Base-by-base conservation (phyloP, 2,797 vertebrate genomes). In the Acropternis orthonyx region DNA sequence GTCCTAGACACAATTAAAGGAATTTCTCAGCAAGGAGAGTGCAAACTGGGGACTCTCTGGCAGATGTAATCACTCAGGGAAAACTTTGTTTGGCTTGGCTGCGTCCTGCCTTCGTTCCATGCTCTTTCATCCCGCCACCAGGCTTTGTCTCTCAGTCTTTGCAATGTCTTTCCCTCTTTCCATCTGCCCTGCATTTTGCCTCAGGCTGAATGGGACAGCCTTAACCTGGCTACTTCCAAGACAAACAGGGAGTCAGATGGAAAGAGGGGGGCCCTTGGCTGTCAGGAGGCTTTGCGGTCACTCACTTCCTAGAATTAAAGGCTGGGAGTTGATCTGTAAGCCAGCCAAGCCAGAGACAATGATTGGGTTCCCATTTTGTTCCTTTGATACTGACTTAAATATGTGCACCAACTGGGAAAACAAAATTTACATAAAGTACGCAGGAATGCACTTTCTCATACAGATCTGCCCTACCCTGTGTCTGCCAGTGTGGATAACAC, bases 61-160 rank as follows among this genome's bases (percentile, higher is more conserved):
- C 96, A 97, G 96, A 95, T 97, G 96, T 79, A 80, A 89, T 96
- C 91, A 75, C 91, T 97, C 95, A 96, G 92, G 95, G 77, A 79
- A 88, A 82, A 76, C 88, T 89, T 86, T 93, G 91, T 96, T 95
- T 97, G 95, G 63, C 93, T 97, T 97, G 94, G 94, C 96, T 69
- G 69, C 46, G 68, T 49, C 61, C 82, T 93, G 81, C 83, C 83
- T 74, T 89, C 78, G 1, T 82, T 93, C 89, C 32, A 2, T 19
- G 41, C 72, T 71, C 87, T 96, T 96, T 91, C 69, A 78, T 95
- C 83, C 94, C 0, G 0, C 92, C 65, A 77, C 68, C 32, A 0
- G 49, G 20, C 88, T 95, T 87, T 95, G 74, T 89, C 72, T 87
- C 63, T 74, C 49, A 6, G 51, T 23, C 92, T 59, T 61, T 55